Evolutionary conservation across 2,888 invertebrate species (phyloP).

Genomic region (Chrysolina americana): DNA sequence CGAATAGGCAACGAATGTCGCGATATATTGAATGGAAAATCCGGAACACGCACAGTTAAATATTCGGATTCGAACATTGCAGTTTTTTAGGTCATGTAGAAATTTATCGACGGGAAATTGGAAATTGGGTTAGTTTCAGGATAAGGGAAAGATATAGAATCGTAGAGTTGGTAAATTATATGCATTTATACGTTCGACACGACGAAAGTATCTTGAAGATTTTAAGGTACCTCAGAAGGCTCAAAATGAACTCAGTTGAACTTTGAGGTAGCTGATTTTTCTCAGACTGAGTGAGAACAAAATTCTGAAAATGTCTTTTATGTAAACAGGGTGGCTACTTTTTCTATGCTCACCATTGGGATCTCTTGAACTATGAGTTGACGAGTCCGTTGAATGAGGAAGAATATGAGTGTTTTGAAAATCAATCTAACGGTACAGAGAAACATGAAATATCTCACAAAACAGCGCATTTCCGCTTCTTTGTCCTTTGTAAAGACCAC

Average conservation of each 20-base stretch:
- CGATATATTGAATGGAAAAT: conserved; percentile 59
- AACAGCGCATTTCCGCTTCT: too few species aligned
- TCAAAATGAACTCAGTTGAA: neutral
- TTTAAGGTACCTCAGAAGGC: neutral
- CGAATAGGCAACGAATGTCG: conserved; percentile 75
- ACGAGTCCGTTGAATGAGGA: too few species aligned
- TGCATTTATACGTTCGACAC: neutral
- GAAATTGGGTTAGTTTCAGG: conserved; percentile 41
- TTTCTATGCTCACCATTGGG: too few species aligned
- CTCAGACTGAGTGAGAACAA: too few species aligned
- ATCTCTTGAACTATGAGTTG: too few species aligned
- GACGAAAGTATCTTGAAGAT: conserved; percentile 32
- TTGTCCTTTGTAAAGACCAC: too few species aligned
- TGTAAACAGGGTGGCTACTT: too few species aligned
- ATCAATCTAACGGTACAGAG: too few species aligned
- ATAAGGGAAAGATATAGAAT: neutral
- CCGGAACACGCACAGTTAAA: conserved; percentile 47
- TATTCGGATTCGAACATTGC: conserved; percentile 46
- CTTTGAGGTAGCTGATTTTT: neutral
- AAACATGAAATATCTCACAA: too few species aligned
- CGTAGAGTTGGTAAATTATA: conserved; percentile 3
- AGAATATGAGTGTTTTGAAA: too few species aligned
- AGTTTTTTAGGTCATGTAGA: conserved; percentile 36
- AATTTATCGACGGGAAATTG: conserved; percentile 36
- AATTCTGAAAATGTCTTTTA: too few species aligned